Base-by-base conservation (phyloP, 2,888 invertebrate species). In the Pandemis cinnamomeana region DNA sequence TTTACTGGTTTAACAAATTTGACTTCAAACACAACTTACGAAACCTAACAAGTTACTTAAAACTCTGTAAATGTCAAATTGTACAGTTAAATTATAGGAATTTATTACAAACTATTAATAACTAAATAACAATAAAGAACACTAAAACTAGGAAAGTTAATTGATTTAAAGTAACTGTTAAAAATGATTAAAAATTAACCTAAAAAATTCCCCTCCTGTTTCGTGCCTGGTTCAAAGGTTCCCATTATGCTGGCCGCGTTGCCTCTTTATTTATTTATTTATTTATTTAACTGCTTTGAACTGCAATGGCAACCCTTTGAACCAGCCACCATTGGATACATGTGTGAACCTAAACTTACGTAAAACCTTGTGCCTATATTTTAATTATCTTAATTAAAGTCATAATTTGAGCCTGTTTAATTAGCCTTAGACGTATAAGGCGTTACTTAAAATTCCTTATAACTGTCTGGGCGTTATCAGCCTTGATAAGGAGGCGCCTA, bases 371-470 rank as follows among this genome's bases (percentile, higher is more conserved):
- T 48, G 5, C 53, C 27, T 8, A 27, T 42, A 42, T 41, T 61
- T 41, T 61, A 36, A 61, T n/a, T 42, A 13, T 8, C n/a, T 66
- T 36, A 64, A 36, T 64, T 8, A 15, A 5, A 6, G 8, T 53
- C 53, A 53, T 67, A 67, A 66, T 66, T 55, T 42, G 42, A 63
- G 68, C 68, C 68, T 70, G 73, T 73, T 60, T 73, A 73, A 73
- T 73, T 73, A 70, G 73, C 69, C 64, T 70, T 67, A 64, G 53
- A 41, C 42, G 55, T 41, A 72, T 20, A 15, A 42, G 71, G 48
- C 36, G 41, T 67, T 69, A 72, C 69, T 73, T 73, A 66, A 73
- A 64, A 73, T 73, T 73, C 73, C 69, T 61, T 41, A 48, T 51
- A 58, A 64, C 63, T 41, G 53, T 53, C 51, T 41, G 10, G 8